Evolutionary conservation across 2,113 vertebrate genomes (phyloP).

Genomic region (Catharus fuscescens): DNA sequence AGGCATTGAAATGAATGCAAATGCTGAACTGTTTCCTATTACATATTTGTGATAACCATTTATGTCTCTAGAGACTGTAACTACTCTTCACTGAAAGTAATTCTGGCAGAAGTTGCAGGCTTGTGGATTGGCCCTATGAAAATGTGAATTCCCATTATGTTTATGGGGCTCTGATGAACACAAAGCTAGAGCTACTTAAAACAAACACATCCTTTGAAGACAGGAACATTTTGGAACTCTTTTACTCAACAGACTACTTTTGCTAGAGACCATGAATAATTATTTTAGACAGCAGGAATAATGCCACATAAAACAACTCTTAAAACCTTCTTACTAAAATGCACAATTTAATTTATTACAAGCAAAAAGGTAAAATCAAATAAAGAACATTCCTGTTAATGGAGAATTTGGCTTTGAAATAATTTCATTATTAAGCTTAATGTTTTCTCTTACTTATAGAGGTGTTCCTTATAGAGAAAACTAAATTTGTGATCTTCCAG

Average conservation of each 20-base stretch:
- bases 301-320: background rate
- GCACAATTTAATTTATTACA: background rate
- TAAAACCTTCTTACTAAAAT: background rate
- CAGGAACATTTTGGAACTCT: background rate
- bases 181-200: background rate
- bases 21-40: background rate
- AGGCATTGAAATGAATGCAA: background rate
- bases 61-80: background rate
- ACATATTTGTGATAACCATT: background rate
- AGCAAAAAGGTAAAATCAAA: constrained; percentile 2
- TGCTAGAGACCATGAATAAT: background rate
- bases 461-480: background rate
- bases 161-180: constrained; percentile 9
- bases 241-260: background rate
- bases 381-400: background rate
- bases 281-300: background rate
- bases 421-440: background rate
- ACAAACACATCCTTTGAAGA: background rate
- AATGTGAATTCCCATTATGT: background rate
- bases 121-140: background rate
- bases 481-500: background rate
- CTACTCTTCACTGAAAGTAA: background rate
- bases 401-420: background rate
- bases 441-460: background rate
- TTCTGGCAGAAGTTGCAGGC: constrained; percentile 8